phyloP scores from a whole-genome alignment of 2,113 vertebrate genomes.

The Sinocyclocheilus rhinocerous region DNA sequence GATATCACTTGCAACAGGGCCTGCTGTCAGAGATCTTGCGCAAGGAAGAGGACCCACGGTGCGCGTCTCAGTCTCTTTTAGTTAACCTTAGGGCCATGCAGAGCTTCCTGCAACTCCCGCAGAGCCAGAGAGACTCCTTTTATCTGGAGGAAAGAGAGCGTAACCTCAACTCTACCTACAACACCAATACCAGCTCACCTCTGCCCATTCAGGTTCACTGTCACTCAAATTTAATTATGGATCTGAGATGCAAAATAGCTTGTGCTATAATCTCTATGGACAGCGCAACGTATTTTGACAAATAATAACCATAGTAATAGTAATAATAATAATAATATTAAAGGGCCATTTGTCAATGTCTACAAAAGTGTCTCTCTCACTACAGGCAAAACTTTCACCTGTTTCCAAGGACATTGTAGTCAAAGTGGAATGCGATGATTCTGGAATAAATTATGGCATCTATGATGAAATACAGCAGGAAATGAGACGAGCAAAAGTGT shows the following conservation, averaged over 20 bases:
- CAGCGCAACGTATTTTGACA: background rate
- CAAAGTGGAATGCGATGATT: slow-evolving; percentile 83
- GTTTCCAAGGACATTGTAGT: slow-evolving; percentile 89
- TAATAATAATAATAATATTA: background rate
- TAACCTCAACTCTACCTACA: slow-evolving; percentile 93
- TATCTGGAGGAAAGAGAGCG: slow-evolving; percentile 96
- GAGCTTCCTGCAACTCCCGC: slow-evolving; percentile 95
- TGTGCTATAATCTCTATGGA: background rate
- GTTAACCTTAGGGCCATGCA: slow-evolving; percentile 99
- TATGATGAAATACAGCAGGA: slow-evolving; percentile 99
- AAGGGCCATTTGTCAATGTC: background rate
- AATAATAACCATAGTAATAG: background rate
- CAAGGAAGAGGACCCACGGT: slow-evolving; percentile 95
- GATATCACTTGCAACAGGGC: slow-evolving; percentile 76
- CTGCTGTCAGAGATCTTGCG: slow-evolving; percentile 96
- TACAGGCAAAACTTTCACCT: slow-evolving; percentile 88
- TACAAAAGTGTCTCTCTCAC: background rate
- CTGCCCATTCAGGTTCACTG: slow-evolving; percentile 87
- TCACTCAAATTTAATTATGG: slow-evolving; percentile 41
- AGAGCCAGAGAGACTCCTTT: slow-evolving; percentile 91
- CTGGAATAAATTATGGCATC: slow-evolving; percentile 96
- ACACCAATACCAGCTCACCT: slow-evolving; percentile 87
- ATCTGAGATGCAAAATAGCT: slow-evolving; percentile 57
- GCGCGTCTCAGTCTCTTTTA: slow-evolving; percentile 94
- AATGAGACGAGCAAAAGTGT: slow-evolving; percentile 99